phyloP scores from a whole-genome alignment of 2,797 vertebrate genomes.

The Enteromius fasciolatus region DNA sequence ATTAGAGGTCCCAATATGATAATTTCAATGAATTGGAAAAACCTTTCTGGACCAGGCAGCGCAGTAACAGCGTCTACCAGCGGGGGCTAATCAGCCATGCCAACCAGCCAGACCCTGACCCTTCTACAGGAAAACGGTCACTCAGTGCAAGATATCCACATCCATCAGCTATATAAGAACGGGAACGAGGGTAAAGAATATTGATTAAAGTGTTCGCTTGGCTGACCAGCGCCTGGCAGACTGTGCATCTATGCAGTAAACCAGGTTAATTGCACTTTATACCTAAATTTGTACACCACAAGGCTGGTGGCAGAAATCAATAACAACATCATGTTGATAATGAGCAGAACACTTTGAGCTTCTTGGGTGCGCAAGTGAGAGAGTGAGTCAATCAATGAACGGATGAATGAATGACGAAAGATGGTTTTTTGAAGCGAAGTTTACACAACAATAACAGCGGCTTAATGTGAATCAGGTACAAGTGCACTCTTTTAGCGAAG shows the following conservation, averaged over 20 bases:
- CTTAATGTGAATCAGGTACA: constrained; percentile 37
- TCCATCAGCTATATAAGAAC: constrained; percentile 35
- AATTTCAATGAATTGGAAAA: not conserved
- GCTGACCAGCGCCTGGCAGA: constrained; percentile 43
- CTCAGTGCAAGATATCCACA: constrained; percentile 18
- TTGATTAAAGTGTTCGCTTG: constrained; percentile 38
- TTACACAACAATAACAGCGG: constrained; percentile 27
- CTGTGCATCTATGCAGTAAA: constrained; percentile 44
- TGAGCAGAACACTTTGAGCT: constrained; percentile 36
- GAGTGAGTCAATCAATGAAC: constrained; percentile 35
- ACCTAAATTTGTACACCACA: constrained; percentile 54
- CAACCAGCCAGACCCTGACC: not conserved
- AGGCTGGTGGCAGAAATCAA: constrained; percentile 58
- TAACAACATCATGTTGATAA: constrained; percentile 51
- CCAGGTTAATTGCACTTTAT: constrained; percentile 60
- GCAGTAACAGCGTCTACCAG: not conserved
- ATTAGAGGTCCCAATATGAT: not conserved
- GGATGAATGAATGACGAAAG: constrained; percentile 39
- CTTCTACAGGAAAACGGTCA: not conserved
- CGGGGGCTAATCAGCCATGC: not conserved
- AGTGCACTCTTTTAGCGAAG: constrained; percentile 49
- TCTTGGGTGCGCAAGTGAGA: constrained; percentile 5
- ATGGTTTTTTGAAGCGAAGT: constrained; percentile 30
- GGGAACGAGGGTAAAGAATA: constrained; percentile 31
- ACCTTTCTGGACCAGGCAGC: not conserved